Percentiles rank a stretch among this genome's conserved stretches.
Evolutionary conservation across 2,797 vertebrate genomes (phyloP).

Genomic region (Enteromius viviparus): DNA sequence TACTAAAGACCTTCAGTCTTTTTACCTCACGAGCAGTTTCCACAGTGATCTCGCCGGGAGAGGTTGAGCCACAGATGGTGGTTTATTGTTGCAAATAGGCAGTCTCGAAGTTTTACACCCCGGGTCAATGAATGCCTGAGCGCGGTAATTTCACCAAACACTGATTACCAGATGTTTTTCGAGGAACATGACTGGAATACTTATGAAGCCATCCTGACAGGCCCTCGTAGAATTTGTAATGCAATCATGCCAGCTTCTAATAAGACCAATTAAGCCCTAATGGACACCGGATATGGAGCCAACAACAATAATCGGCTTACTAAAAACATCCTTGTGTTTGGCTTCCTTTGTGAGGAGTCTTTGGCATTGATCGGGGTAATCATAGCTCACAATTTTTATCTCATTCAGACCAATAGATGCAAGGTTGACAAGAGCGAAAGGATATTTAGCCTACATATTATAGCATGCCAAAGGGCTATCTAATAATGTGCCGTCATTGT

Average conservation of each 20-base stretch:
- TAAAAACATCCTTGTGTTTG: slow-evolving; percentile 76
- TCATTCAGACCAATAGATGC: slow-evolving; percentile 30
- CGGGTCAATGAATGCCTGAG: slow-evolving; percentile 85
- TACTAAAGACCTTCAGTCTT: slow-evolving; percentile 64
- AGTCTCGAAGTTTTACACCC: slow-evolving; percentile 84
- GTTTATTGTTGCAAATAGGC: slow-evolving; percentile 86
- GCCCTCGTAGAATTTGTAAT: slow-evolving; percentile 83
- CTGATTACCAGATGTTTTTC: slow-evolving; percentile 88
- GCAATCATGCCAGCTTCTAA: slow-evolving; percentile 85
- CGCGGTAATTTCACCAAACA: slow-evolving; percentile 85
- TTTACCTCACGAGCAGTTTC: slow-evolving; percentile 61
- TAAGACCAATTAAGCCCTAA: slow-evolving; percentile 85
- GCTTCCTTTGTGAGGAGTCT: slow-evolving; percentile 46
- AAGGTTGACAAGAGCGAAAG: slow-evolving; percentile 7
- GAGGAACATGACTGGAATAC: slow-evolving; percentile 80
- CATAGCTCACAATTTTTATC: slow-evolving; percentile 29
- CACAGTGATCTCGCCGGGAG: slow-evolving; percentile 70
- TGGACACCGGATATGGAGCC: slow-evolving; percentile 83
- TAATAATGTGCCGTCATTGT: slow-evolving; percentile 17
- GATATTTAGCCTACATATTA: slow-evolving; percentile 31
- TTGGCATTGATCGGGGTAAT: slow-evolving; percentile 45
- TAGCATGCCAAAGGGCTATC: slow-evolving; percentile 15
- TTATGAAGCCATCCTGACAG: slow-evolving; percentile 82
- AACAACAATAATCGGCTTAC: slow-evolving; percentile 83
- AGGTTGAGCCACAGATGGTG: slow-evolving; percentile 82